Evolutionary conservation across 2,797 vertebrate species (phyloP).

Genomic region (Emys orbicularis): DNA sequence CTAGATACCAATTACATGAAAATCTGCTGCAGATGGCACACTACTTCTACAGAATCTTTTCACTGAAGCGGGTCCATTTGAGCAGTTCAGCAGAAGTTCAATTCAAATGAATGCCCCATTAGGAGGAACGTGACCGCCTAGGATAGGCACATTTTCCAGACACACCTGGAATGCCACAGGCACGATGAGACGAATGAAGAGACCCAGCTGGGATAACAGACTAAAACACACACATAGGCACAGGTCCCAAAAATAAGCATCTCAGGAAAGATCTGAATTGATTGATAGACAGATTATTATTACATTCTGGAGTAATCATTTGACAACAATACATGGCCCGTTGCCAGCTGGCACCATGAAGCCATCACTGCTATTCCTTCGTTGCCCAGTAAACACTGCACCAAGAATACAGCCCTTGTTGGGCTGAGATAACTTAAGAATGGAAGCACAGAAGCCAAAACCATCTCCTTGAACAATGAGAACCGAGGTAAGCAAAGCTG

Average conservation of each 20-base stretch:
- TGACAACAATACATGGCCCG: conserved; percentile 40
- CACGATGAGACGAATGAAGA: conserved; percentile 15
- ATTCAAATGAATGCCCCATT: accelerated
- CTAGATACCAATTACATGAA: neutral
- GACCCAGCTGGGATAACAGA: conserved; percentile 18
- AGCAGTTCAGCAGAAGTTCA: neutral
- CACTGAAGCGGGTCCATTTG: neutral
- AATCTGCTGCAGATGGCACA: neutral
- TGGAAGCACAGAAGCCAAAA: conserved; percentile 64
- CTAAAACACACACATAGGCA: neutral
- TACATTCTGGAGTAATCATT: conserved; percentile 33
- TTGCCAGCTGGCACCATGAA: conserved; percentile 56
- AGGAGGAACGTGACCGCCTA: neutral
- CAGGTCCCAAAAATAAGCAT: conserved; percentile 32
- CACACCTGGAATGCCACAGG: conserved; percentile 40
- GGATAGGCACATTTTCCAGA: conserved; percentile 6
- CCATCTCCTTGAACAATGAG: conserved; percentile 75
- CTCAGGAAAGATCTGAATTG: conserved; percentile 32
- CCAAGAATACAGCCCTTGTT: conserved; percentile 69
- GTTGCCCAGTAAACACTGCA: neutral
- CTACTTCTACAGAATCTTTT: neutral
- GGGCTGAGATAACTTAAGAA: conserved; percentile 56
- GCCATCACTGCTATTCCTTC: conserved; percentile 48
- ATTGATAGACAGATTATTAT: conserved; percentile 34
- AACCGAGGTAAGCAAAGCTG: conserved; percentile 63